Base-by-base conservation (phyloP, 2,113 vertebrate species). In the Microcebus griseorufus region DNA sequence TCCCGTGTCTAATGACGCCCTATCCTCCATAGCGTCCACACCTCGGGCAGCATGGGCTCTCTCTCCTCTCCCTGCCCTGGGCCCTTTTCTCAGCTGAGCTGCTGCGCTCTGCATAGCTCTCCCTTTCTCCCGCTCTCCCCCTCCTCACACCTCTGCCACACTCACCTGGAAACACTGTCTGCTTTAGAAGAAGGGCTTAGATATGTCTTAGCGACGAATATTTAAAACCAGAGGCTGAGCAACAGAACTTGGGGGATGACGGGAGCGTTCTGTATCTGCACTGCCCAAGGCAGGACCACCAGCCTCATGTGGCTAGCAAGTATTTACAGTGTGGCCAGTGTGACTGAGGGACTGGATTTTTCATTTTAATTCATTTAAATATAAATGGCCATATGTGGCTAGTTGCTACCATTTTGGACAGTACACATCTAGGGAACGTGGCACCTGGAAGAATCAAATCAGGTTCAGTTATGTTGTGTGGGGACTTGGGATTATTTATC, bases 361-460 rank as follows among this genome's bases (percentile, higher is more conserved):
- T 84, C 0, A 82, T 92, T 79, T 89, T 75, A 55, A 64, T 84
- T 88, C 25, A 65, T 83, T 88, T 94, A 53, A 64, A 73, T 83
- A 29, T 60, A 69, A 86, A 72, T 73, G 82, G 75, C 9, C 16
- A 55, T 45, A 32, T 4, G 2, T 73, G 75, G 75, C 64, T 65
- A 25, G 48, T 73, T 58, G 9, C 72, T 72, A 22, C 55, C 64
- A 48, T 89, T 92, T 96, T 88, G 32, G 37, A 67, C 25, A 76
- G 53, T 53, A 16, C 27, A 75, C 3, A 32, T 79, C 73, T 87
- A 83, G 32, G 32, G 14, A 94, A 62, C n/a, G 23, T 27, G 32
- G 12, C 65, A 39, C 39, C 60, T 64, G 39, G 45, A 81, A 95
- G 37, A 64, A 70, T 83, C 10, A 73, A 85, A 60, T 79, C 42